Evolutionary conservation across 2,113 vertebrate genomes (phyloP), one percentile per base, ranked within the genome.

Genomic region (Nyctereutes procyonoides): DNA sequence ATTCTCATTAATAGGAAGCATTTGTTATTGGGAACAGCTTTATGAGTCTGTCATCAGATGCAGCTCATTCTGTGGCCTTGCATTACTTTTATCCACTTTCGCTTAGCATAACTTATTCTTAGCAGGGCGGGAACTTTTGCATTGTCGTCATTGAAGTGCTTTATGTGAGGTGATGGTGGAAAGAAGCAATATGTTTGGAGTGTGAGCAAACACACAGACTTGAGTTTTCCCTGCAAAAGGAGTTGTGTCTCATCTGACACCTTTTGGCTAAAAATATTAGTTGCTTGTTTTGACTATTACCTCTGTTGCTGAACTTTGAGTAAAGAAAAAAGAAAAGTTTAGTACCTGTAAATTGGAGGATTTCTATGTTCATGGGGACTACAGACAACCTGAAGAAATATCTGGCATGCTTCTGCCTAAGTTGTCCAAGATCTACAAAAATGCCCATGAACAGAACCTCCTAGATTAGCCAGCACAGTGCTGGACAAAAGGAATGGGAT

Each of bases 181-280:
- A 84, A 90, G 43, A 87, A 76, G 30, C 35, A 86, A 8, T 69
- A 73, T 77, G 53, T 81, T 74, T 94, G 71, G 38, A 86, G 79
- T 77, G n/a, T 96, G 53, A 97, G 79, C 24, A 65, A 95, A 87
- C 24, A 94, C 56, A 16, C 43, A 92, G 35, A 92, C 83, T 82
- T 92, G 62, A 95, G 8, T 93, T 96, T 98, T 97, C 15, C 62
- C 32, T 26, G 84, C 88, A 13, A 93, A 94, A 93, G 4, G 38
- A 91, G 53, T 79, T 89, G 93, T 91, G 83, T 93, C 26, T 90
- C 89, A 96, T 51, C 79, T 92, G 53, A 6, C 80, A 93, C n/a
- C 28, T 87, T 95, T 80, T 77, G 83, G 76, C 89, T 97, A 95
- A 97, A 97, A 97, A 97, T 92, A 95, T 26, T 35, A 90, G 16